A percentile compares a stretch with the other conserved stretches of the same genome.
phyloP scores from a whole-genome alignment of 1,140 invertebrate genomes.

The Drosophila bocki region DNA sequence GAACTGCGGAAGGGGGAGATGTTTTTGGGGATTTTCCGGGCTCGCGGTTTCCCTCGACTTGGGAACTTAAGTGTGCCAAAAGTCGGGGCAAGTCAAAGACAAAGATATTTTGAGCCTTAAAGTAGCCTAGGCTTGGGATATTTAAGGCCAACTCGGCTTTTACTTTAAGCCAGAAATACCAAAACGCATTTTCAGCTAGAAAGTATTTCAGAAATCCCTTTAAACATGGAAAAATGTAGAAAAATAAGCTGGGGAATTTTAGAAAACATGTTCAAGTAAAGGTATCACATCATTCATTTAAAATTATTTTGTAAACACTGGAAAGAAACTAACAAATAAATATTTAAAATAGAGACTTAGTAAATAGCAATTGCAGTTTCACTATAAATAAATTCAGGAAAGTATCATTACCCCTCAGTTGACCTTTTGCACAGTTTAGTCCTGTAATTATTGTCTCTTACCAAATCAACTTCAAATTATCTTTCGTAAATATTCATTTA shows the following conservation, averaged over 20 bases:
- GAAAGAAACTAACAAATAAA: neutral
- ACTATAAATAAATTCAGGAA: neutral
- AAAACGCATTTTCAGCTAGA: neutral
- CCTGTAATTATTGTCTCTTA: neutral
- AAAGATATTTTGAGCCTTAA: conserved; percentile 23
- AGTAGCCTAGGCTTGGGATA: conserved; percentile 2
- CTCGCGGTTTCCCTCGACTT: conserved; percentile 6
- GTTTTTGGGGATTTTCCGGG: conserved; percentile 22
- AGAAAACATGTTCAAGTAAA: neutral
- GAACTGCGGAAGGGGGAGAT: conserved; percentile 6
- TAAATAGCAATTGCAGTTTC: neutral
- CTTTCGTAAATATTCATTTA: conserved; percentile 15
- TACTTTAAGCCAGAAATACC: neutral
- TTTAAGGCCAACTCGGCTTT: neutral
- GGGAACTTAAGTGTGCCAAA: conserved; percentile 34
- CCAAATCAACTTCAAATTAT: conserved; percentile 12
- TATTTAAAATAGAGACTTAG: neutral
- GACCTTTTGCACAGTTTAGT: neutral
- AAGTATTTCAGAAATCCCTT: conserved; percentile 2
- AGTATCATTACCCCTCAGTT: neutral
- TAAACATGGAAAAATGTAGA: neutral
- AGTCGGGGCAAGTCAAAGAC: conserved; percentile 33
- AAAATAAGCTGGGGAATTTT: neutral
- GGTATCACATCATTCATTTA: neutral
- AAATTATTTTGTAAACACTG: neutral